These are phyloP conservation scores for Stenodema calcarata DNA, from an alignment of 2,888 invertebrate genomes.

Conservation along the genomic window DNA sequence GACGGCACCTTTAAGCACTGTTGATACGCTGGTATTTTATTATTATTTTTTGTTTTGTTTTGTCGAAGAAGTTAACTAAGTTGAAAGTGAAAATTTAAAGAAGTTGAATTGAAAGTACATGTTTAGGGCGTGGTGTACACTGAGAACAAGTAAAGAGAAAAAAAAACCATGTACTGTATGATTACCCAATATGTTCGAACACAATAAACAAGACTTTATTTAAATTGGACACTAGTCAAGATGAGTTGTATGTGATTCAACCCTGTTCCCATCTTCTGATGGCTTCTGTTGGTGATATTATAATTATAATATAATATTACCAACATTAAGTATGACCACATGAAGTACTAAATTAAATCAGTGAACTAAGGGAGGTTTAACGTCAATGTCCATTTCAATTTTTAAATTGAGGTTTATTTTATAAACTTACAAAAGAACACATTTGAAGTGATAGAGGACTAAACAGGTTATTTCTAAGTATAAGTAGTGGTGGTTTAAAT, in stretches of 20 bases:
- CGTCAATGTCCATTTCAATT: no score
- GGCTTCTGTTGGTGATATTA: no score
- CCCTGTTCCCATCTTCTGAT: no score
- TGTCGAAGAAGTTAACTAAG: neutral
- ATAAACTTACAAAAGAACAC: neutral
- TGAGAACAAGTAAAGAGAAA: conserved; percentile 1
- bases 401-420: neutral
- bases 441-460: neutral
- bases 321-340: no score
- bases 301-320: no score
- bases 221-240: conserved; percentile 46
- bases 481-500: neutral
- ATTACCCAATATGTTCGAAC: conserved; percentile 44
- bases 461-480: neutral
- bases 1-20: conserved; percentile 34
- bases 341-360: no score
- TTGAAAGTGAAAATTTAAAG: neutral
- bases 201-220: conserved; percentile 48
- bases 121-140: conserved; percentile 13
- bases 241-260: neutral
- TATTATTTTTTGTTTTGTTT: neutral
- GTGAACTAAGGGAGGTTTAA: no score
- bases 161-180: conserved; percentile 34
- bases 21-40: neutral
- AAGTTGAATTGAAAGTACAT: conserved; percentile 2